Conservation (phyloP, 1,140 invertebrate species). For the Bombus superbus region DNA sequence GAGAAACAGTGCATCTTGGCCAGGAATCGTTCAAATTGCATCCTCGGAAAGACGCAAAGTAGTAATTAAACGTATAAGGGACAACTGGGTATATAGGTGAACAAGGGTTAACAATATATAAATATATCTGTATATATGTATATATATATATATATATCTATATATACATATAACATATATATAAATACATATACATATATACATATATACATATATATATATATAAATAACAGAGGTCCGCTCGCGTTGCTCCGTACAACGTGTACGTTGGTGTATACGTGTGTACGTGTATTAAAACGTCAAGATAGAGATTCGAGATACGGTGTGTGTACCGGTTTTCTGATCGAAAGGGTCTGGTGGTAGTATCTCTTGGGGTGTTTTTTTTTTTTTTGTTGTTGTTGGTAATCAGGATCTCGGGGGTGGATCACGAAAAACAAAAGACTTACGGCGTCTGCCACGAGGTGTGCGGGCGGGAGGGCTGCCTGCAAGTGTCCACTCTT, state of each 20-base stretch:
- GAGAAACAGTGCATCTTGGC: neutral
- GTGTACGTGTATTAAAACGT: neutral
- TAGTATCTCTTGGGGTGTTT: conserved; percentile 40
- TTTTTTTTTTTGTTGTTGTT: conserved; percentile 7
- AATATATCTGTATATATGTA: neutral
- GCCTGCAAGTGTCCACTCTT: conserved; percentile 91
- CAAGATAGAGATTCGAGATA: too few relatives aligned
- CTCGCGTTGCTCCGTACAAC: neutral
- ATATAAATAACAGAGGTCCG: too few relatives aligned
- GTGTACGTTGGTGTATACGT: conserved; percentile 1
- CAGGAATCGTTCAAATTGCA: neutral
- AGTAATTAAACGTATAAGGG: neutral
- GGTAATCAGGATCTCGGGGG: conserved; percentile 49
- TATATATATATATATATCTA: neutral
- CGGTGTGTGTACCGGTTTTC: conserved; percentile 26
- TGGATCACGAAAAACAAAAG: conserved; percentile 83
- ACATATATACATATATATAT: neutral
- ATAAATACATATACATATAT: neutral
- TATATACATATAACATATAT: neutral
- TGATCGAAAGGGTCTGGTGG: conserved; percentile 33
- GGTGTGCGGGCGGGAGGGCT: conserved; percentile 90
- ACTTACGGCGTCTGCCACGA: conserved; percentile 84
- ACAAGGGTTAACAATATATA: neutral
- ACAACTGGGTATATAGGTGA: neutral
- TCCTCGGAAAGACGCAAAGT: neutral